phyloP scores from a whole-genome alignment of 2,888 invertebrate genomes.

The Nemotelus nigrinus region DNA sequence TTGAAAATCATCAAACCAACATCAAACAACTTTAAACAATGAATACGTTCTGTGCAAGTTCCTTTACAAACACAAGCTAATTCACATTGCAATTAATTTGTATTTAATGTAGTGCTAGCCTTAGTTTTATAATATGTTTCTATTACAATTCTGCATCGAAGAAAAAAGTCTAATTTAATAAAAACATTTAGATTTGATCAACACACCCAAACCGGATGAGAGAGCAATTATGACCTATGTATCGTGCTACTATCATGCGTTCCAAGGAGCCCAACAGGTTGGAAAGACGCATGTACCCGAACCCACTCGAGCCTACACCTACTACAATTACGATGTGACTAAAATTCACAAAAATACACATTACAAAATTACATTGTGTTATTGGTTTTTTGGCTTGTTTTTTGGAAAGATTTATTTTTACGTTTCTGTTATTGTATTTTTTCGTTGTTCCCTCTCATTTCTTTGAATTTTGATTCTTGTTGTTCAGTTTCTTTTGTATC shows the following conservation, averaged over 20 bases:
- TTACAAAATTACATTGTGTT: constrained; percentile 51
- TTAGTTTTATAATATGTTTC: too few relatives aligned
- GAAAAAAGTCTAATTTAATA: background rate
- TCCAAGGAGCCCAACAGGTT: constrained; percentile 99
- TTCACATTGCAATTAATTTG: too few relatives aligned
- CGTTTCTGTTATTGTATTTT: constrained; percentile 1
- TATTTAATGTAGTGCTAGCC: too few relatives aligned
- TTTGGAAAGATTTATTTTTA: constrained; percentile 50
- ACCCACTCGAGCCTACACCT: constrained; percentile 66
- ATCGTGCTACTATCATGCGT: constrained; percentile 99
- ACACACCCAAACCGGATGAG: constrained; percentile 99
- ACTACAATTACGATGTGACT: constrained; percentile 66
- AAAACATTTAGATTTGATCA: constrained; percentile 90
- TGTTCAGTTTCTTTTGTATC: background rate
- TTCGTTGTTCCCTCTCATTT: constrained; percentile 44
- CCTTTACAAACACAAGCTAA: too few relatives aligned
- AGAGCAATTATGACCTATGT: constrained; percentile 99
- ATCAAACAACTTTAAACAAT: too few relatives aligned
- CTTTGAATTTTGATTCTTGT: constrained; percentile 1
- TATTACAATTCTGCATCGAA: too few relatives aligned
- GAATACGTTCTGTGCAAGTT: too few relatives aligned
- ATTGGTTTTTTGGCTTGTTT: constrained; percentile 52
- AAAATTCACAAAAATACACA: constrained; percentile 66
- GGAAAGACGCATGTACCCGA: constrained; percentile 66
- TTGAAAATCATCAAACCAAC: too few relatives aligned